phyloP scores from a whole-genome alignment of 2,113 vertebrate species.

The Triplophysa siluroides region DNA sequence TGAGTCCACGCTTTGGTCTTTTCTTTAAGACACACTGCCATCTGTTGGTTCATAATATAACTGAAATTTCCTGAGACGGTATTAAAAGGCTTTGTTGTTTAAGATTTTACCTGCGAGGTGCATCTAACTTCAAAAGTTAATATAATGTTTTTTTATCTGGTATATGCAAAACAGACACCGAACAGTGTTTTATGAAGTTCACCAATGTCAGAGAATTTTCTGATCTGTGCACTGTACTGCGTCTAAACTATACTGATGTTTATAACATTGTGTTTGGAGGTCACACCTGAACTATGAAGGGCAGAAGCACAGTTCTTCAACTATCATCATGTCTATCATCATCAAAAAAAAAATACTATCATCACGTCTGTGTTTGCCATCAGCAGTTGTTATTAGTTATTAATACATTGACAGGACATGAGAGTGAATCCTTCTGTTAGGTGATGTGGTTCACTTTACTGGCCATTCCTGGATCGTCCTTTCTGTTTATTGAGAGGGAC shows the following conservation, averaged over 20 bases:
- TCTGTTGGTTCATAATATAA: conserved; percentile 43
- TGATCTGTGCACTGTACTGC: no score
- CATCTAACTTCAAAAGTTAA: background rate
- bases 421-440: conserved; percentile 68
- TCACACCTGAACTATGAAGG: background rate
- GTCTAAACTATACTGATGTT: no score
- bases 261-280: no score
- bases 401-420: conserved; percentile 28
- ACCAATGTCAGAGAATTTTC: no score
- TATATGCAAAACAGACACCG: background rate
- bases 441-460: conserved; percentile 67
- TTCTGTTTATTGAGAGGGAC: background rate
- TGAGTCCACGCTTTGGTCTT: background rate
- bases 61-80: background rate
- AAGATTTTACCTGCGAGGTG: background rate
- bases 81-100: no score
- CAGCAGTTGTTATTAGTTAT: background rate
- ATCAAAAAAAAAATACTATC: background rate
- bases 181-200: background rate
- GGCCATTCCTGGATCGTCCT: conserved; percentile 59
- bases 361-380: background rate
- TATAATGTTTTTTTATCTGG: background rate
- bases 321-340: background rate
- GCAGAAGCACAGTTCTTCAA: background rate
- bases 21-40: conserved; percentile 45